Conservation (phyloP, 2,888 invertebrate genomes). For the Incurvaria masculella region DNA sequence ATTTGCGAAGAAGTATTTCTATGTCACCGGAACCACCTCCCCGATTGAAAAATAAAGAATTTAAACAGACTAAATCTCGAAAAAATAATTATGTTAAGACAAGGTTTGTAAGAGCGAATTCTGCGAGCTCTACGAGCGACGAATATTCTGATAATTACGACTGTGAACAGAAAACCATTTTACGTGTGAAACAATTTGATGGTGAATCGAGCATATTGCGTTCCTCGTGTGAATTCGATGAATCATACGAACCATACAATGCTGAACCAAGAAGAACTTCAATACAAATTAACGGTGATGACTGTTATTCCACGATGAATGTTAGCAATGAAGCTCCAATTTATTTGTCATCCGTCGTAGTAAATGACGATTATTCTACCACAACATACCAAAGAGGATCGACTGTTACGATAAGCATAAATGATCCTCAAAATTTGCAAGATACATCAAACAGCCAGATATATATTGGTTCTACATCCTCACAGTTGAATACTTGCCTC, state of each 20-base stretch:
- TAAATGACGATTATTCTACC: conserved; percentile 54
- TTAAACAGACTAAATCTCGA: conserved; percentile 29
- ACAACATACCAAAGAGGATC: conserved; percentile 53
- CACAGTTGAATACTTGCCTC: conserved; percentile 25
- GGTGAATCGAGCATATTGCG: not conserved
- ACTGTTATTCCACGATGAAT: conserved; percentile 73
- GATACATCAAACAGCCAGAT: conserved; percentile 51
- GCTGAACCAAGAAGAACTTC: conserved; percentile 60
- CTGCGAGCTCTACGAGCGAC: conserved; percentile 48
- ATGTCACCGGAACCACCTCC: conserved; percentile 51
- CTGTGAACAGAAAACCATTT: conserved; percentile 43
- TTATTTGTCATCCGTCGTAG: conserved; percentile 71
- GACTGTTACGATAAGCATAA: conserved; percentile 61
- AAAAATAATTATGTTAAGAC: conserved; percentile 53
- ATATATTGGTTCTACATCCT: conserved; percentile 43
- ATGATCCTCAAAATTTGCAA: conserved; percentile 44
- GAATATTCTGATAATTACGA: conserved; percentile 51
- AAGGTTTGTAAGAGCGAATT: conserved; percentile 44
- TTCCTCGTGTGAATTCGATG: conserved; percentile 41
- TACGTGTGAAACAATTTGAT: conserved; percentile 45
- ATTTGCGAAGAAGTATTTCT: conserved; percentile 40
- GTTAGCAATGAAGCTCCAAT: conserved; percentile 65
- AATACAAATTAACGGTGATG: conserved; percentile 70
- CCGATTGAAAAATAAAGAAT: conserved; percentile 36
- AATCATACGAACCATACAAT: conserved; percentile 24